phyloP scores from a whole-genome alignment of 92 coral and sea anemone genomes.

The Zoanthus sansibaricus region DNA sequence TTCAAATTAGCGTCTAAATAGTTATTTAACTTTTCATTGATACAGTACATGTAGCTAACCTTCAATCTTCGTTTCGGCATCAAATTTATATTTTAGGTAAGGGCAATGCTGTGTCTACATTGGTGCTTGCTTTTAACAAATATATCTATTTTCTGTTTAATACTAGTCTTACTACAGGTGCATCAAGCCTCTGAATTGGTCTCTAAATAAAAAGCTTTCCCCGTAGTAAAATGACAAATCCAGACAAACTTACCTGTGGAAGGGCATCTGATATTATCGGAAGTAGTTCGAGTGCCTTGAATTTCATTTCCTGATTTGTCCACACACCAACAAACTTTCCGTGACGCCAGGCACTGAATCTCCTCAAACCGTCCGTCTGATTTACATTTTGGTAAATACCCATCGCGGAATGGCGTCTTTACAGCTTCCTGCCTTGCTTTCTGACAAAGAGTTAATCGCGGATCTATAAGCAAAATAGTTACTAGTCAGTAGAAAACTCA shows the following conservation, averaged over 20 bases:
- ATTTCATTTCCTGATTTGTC: slow-evolving; percentile 88
- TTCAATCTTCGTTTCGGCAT: too few relatives aligned
- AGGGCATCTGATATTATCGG: slow-evolving; percentile 69
- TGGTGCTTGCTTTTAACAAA: too few relatives aligned
- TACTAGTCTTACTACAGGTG: too few relatives aligned
- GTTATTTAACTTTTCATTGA: too few relatives aligned
- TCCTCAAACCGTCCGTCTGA: slow-evolving; percentile 76
- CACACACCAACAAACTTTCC: slow-evolving; percentile 88
- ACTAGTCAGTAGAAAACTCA: not conserved
- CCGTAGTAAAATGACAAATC: not conserved
- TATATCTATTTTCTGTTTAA: too few relatives aligned
- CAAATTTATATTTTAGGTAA: too few relatives aligned
- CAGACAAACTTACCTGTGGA: slow-evolving; percentile 52
- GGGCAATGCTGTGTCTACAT: too few relatives aligned
- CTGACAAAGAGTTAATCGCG: slow-evolving; percentile 71
- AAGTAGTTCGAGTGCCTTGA: slow-evolving; percentile 74
- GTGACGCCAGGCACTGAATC: slow-evolving; percentile 80
- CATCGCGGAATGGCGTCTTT: slow-evolving; percentile 62
- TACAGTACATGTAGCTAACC: too few relatives aligned
- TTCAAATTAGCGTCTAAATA: too few relatives aligned
- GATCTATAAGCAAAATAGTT: slow-evolving; percentile 42
- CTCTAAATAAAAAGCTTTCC: not conserved
- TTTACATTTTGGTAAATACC: slow-evolving; percentile 80
- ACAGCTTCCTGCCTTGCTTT: slow-evolving; percentile 75
- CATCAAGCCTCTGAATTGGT: too few relatives aligned